phyloP scores from a whole-genome alignment of 2,797 vertebrate genomes.

The Clarias fuscus region DNA sequence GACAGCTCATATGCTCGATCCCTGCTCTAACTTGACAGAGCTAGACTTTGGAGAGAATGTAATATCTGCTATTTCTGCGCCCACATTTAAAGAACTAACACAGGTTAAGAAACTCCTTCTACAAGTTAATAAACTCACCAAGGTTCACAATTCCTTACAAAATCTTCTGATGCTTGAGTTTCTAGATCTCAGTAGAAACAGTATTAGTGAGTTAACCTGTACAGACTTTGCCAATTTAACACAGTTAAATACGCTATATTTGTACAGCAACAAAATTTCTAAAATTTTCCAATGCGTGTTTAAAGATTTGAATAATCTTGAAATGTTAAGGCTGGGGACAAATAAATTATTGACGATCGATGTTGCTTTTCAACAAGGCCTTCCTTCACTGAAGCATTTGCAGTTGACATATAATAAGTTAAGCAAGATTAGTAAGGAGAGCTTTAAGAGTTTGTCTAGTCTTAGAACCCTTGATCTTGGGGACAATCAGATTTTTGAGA shows the following conservation, averaged over 20 bases:
- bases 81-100: slow-evolving; percentile 44
- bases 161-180: slow-evolving; percentile 54
- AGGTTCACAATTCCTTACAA: slow-evolving; percentile 39
- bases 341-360: slow-evolving; percentile 53
- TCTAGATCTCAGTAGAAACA: slow-evolving; percentile 61
- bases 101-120: slow-evolving; percentile 39
- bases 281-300: slow-evolving; percentile 39
- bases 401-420: slow-evolving; percentile 57
- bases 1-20: slow-evolving; percentile 27
- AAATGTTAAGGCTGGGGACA: slow-evolving; percentile 49
- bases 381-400: slow-evolving; percentile 42
- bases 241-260: slow-evolving; percentile 45
- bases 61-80: slow-evolving; percentile 44
- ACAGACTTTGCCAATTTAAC: slow-evolving; percentile 53
- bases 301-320: slow-evolving; percentile 40
- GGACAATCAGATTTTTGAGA: slow-evolving; percentile 61
- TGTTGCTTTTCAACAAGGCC: slow-evolving; percentile 41
- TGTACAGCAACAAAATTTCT: slow-evolving; percentile 55
- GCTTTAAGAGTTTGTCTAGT: slow-evolving; percentile 50
- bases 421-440: slow-evolving; percentile 40
- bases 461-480: slow-evolving; percentile 43
- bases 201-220: slow-evolving; percentile 40
- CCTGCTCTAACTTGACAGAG: slow-evolving; percentile 44
- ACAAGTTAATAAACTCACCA: slow-evolving; percentile 42
- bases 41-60: slow-evolving; percentile 45